Evolutionary conservation across 2,888 invertebrate genomes (phyloP).

Genomic region (Plagodis pulveraria): DNA sequence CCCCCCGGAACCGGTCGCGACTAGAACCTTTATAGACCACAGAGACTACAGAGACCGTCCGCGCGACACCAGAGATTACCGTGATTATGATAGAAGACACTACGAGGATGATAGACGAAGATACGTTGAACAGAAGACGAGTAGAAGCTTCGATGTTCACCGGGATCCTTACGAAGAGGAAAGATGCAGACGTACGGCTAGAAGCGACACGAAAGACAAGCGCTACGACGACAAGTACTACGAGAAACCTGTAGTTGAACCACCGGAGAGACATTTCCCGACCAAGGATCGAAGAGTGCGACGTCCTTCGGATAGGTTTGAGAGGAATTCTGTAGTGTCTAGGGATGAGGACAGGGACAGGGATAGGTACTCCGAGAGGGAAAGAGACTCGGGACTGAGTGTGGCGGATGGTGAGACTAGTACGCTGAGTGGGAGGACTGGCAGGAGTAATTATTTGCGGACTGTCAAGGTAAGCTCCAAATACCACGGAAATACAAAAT

Average conservation of each 20-base stretch:
- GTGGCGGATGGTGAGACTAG: constrained; percentile 74
- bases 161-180: constrained; percentile 62
- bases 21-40: constrained; percentile 53
- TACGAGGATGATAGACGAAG: constrained; percentile 59
- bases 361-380: constrained; percentile 68
- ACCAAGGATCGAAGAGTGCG: constrained; percentile 54
- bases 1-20: constrained; percentile 47
- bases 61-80: constrained; percentile 46
- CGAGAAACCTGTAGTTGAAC: constrained; percentile 47
- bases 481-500: too few relatives aligned
- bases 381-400: constrained; percentile 74
- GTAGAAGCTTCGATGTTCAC: constrained; percentile 67
- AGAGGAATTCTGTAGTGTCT: constrained; percentile 64
- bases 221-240: constrained; percentile 60
- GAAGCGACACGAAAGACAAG: constrained; percentile 61
- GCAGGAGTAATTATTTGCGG: constrained; percentile 69
- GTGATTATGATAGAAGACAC: constrained; percentile 54
- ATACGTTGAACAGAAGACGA: constrained; percentile 63
- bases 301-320: constrained; percentile 60
- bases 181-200: constrained; percentile 52
- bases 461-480: constrained; percentile 63
- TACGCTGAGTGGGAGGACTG: constrained; percentile 71
- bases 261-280: constrained; percentile 41
- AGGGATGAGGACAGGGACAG: constrained; percentile 66
- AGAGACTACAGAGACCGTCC: constrained; percentile 41